A percentile compares a stretch with the other conserved stretches of the same genome.
These are phyloP conservation scores for Pangasianodon hypophthalmus DNA, from an alignment of 2,113 vertebrate species.

Conservation along the genomic window DNA sequence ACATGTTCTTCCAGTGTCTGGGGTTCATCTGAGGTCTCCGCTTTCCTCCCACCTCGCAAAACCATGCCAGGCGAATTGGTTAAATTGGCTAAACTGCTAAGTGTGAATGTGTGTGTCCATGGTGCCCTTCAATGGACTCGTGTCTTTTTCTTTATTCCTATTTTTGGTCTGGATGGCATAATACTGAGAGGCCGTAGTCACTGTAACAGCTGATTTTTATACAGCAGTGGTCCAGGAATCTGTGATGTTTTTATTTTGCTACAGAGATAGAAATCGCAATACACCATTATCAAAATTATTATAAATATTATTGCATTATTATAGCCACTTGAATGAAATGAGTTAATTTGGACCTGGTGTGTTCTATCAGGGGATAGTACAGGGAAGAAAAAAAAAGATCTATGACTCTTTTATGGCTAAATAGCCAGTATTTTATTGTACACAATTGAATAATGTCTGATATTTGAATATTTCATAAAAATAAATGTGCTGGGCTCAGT, in stretches of 20 bases:
- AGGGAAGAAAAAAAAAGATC: not conserved
- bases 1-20: no score
- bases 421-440: not conserved
- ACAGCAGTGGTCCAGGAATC: not conserved
- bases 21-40: no score
- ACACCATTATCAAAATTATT: no score
- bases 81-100: not conserved
- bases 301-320: not conserved
- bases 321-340: not conserved
- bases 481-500: not conserved
- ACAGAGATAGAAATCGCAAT: not conserved
- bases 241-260: not conserved
- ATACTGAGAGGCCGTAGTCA: not conserved
- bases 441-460: not conserved
- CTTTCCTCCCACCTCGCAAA: no score
- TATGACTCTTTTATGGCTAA: not conserved
- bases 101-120: not conserved
- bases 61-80: not conserved
- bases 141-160: not conserved
- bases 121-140: no score
- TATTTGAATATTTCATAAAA: not conserved
- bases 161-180: not conserved
- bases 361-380: not conserved
- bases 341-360: not conserved
- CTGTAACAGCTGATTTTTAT: no score